These are phyloP conservation scores for Acanthiza pusilla DNA, from an alignment of 2,797 vertebrate species.

Conservation along the genomic window DNA sequence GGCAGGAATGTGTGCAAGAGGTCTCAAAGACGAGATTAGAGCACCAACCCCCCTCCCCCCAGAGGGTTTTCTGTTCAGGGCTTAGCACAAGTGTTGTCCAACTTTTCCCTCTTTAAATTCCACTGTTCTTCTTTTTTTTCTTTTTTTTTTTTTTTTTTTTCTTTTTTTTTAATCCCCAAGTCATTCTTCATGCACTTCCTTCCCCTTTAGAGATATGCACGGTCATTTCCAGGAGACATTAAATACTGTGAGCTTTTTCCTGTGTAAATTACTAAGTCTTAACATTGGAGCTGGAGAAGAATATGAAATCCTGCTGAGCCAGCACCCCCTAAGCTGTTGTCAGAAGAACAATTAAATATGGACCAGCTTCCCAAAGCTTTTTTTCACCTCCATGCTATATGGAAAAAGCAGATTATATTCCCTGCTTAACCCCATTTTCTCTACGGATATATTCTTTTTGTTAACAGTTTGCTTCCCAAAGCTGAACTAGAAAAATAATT, in stretches of 20 bases:
- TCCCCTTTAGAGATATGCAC: background rate
- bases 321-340: background rate
- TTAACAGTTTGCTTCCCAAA: background rate
- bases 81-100: background rate
- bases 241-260: slow-evolving; percentile 12
- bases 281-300: background rate
- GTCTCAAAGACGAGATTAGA: background rate
- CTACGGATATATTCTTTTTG: background rate
- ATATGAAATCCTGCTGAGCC: slow-evolving; percentile 21
- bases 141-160: too few relatives aligned
- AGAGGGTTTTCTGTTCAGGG: background rate
- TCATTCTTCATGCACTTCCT: slow-evolving; percentile 28
- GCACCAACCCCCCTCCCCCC: background rate
- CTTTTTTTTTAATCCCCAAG: background rate
- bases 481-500: background rate
- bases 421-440: background rate
- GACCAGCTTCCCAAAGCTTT: background rate
- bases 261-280: slow-evolving; percentile 10
- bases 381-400: background rate
- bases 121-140: background rate
- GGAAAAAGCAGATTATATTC: background rate
- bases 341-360: background rate
- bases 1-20: background rate
- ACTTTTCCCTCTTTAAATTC: background rate
- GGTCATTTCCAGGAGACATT: slow-evolving; percentile 22